Percentiles rank a stretch among this genome's conserved stretches.
phyloP scores from a whole-genome alignment of 2,113 vertebrate genomes.

The Sialia sialis region DNA sequence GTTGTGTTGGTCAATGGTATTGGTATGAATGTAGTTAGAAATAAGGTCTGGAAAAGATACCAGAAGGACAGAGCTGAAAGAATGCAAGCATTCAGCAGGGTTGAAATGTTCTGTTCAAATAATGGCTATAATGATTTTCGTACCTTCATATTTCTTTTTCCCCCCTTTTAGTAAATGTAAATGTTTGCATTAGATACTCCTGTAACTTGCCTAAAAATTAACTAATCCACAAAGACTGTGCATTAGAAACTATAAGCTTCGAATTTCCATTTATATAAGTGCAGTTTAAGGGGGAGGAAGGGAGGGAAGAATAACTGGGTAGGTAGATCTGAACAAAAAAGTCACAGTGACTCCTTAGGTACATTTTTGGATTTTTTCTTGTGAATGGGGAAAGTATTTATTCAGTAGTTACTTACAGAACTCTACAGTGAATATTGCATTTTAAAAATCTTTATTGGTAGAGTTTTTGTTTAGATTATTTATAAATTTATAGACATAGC shows the following conservation, averaged over 20 bases:
- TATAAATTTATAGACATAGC: slow-evolving; percentile 38
- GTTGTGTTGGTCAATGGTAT: background rate
- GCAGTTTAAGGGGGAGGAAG: background rate
- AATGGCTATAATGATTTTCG: background rate
- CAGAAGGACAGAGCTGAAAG: background rate
- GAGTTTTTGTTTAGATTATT: slow-evolving; percentile 34
- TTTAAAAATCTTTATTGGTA: slow-evolving; percentile 19
- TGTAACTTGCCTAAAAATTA: background rate
- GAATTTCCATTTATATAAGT: slow-evolving; percentile 1
- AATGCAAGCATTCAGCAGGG: background rate
- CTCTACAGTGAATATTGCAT: slow-evolving; percentile 11
- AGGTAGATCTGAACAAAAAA: background rate
- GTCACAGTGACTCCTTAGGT: background rate
- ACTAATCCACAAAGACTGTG: background rate
- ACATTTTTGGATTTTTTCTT: background rate
- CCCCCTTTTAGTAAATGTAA: background rate
- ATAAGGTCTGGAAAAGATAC: background rate
- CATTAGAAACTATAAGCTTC: background rate
- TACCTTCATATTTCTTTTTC: background rate
- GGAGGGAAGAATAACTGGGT: background rate
- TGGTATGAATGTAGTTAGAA: background rate
- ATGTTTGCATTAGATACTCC: background rate
- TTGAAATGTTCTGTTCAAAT: background rate
- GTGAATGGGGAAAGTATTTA: background rate
- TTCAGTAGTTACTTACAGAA: background rate